Conservation (phyloP, 2,797 vertebrate species). For the Neostethus bicornis region DNA sequence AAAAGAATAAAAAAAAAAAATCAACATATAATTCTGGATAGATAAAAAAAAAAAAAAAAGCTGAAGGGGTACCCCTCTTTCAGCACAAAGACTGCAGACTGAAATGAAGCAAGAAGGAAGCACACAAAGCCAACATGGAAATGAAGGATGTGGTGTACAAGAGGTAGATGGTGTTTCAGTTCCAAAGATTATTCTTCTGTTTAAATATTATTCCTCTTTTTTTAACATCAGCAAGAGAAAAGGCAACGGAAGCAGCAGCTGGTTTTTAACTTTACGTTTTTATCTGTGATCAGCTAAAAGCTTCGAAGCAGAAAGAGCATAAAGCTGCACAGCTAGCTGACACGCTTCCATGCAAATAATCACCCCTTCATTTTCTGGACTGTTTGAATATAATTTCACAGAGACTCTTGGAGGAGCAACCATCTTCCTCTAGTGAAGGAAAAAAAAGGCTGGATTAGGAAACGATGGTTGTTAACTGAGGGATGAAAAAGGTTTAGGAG, state of each 20-base stretch:
- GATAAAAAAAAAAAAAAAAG: constrained; percentile 9
- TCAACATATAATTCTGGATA: not conserved
- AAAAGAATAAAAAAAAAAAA: not conserved
- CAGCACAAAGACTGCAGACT: constrained; percentile 11
- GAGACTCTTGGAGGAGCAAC: constrained; percentile 66
- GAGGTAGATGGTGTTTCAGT: constrained; percentile 61
- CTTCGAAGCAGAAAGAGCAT: constrained; percentile 5
- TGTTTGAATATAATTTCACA: constrained; percentile 50
- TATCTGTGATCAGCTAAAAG: constrained; percentile 6
- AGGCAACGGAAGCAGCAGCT: not conserved
- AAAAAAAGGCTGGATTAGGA: constrained; percentile 45
- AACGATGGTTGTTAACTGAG: constrained; percentile 5
- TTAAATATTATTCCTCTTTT: not conserved
- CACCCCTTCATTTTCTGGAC: constrained; percentile 64
- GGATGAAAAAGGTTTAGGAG: constrained; percentile 7
- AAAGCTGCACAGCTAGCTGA: constrained; percentile 9
- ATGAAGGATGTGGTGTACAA: constrained; percentile 9
- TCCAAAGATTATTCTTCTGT: constrained; percentile 9
- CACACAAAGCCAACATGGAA: not conserved
- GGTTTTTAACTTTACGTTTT: constrained; percentile 6
- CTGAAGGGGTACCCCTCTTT: constrained; percentile 34
- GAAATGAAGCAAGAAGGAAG: constrained; percentile 3
- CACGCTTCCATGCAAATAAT: constrained; percentile 70
- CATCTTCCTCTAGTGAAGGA: constrained; percentile 72
- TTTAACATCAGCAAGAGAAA: not conserved